These are phyloP conservation scores for Diaphora mendica DNA, from an alignment of 2,888 invertebrate genomes.

Conservation along the genomic window DNA sequence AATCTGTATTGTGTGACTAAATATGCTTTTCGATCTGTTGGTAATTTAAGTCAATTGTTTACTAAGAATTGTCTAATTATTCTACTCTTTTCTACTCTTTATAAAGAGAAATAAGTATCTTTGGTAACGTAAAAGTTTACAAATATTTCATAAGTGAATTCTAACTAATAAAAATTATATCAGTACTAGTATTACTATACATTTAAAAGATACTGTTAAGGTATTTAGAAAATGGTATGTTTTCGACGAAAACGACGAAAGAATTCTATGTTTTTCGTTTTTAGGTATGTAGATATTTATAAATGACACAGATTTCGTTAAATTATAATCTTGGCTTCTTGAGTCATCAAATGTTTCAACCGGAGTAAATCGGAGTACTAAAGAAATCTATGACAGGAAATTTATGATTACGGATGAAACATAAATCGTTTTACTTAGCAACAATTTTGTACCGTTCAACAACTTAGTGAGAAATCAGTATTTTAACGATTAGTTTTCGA, in stretches of 20 bases:
- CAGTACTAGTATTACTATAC: too few relatives aligned
- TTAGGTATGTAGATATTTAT: not conserved
- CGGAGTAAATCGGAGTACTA: constrained; percentile 27
- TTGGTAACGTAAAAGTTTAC: not conserved
- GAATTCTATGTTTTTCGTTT: too few relatives aligned
- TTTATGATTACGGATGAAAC: constrained; percentile 50
- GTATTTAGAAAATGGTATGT: not conserved
- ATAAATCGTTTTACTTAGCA: constrained; percentile 54
- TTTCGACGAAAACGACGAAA: too few relatives aligned
- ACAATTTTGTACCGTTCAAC: constrained; percentile 46
- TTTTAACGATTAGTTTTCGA: constrained; percentile 31
- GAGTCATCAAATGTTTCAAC: constrained; percentile 40
- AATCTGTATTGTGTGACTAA: not conserved
- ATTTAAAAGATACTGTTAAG: not conserved
- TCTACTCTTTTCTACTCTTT: too few relatives aligned
- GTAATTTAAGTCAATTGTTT: too few relatives aligned
- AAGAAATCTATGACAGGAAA: constrained; percentile 54
- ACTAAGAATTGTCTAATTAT: too few relatives aligned
- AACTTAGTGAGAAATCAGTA: constrained; percentile 39
- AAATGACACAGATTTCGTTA: constrained; percentile 38
- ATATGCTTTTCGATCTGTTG: too few relatives aligned
- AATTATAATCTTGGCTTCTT: constrained; percentile 47
- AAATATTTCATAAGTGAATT: not conserved
- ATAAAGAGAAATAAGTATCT: too few relatives aligned
- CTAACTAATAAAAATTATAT: too few relatives aligned